These are phyloP conservation scores for Rhinoraja longicauda DNA, from an alignment of 2,797 vertebrate species.

Conservation along the genomic window DNA sequence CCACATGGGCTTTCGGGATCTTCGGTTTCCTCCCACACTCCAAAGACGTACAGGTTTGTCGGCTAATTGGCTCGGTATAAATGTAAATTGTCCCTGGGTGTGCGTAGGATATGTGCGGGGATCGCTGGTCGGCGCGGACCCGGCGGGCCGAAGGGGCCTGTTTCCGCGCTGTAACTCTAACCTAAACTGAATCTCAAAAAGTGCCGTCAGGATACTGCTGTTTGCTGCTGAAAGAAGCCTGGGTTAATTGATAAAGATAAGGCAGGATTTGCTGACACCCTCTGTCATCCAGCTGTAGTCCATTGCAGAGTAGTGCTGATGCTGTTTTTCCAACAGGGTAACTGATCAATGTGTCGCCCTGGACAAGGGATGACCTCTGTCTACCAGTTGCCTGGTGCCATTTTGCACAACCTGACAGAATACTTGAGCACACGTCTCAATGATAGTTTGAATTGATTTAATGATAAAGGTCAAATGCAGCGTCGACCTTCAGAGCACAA, in stretches of 20 bases:
- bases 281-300: neutral
- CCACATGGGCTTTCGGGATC: too few species aligned
- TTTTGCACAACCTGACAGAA: neutral
- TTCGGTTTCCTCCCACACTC: too few species aligned
- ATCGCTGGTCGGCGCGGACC: too few species aligned
- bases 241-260: neutral
- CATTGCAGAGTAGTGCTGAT: neutral
- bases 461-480: constrained; percentile 16
- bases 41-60: too few species aligned
- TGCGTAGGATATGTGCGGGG: too few species aligned
- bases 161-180: too few species aligned
- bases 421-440: neutral
- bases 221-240: neutral
- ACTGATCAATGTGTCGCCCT: constrained; percentile 6
- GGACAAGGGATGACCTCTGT: neutral
- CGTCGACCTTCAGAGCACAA: neutral
- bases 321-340: neutral
- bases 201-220: too few species aligned
- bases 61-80: too few species aligned
- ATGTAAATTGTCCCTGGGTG: too few species aligned
- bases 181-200: too few species aligned
- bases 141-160: too few species aligned
- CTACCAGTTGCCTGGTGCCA: constrained; percentile 21
- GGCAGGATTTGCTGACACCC: neutral
- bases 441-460: constrained; percentile 1